Evolutionary conservation across 2,888 invertebrate species (phyloP).

Genomic region (Andrena trimmerana): DNA sequence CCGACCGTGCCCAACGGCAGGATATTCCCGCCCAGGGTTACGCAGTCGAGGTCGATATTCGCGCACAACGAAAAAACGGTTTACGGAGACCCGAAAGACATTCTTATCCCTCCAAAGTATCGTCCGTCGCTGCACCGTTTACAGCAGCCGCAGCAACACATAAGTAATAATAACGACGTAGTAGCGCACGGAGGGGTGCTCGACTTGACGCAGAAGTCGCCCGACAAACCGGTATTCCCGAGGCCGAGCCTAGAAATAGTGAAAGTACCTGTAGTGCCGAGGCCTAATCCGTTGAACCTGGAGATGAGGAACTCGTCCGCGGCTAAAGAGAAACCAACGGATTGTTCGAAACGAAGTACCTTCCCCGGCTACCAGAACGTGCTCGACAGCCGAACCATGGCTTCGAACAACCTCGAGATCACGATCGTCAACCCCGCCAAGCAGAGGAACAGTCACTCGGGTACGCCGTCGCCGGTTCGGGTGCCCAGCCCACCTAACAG

Average conservation of each 20-base stretch:
- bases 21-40: slow-evolving; percentile 86
- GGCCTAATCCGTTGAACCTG: slow-evolving; percentile 85
- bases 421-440: slow-evolving; percentile 88
- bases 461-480: slow-evolving; percentile 55
- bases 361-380: slow-evolving; percentile 79
- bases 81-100: slow-evolving; percentile 91
- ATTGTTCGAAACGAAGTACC: slow-evolving; percentile 71
- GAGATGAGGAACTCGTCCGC: slow-evolving; percentile 83
- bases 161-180: slow-evolving; percentile 73
- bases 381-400: slow-evolving; percentile 86
- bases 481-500: slow-evolving; percentile 70
- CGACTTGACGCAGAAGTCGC: slow-evolving; percentile 88
- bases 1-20: slow-evolving; percentile 77
- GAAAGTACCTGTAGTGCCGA: slow-evolving; percentile 86
- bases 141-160: slow-evolving; percentile 58
- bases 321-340: slow-evolving; percentile 68
- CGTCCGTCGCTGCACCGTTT: slow-evolving; percentile 75
- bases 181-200: slow-evolving; percentile 86
- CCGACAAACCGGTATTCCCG: slow-evolving; percentile 79
- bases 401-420: slow-evolving; percentile 90
- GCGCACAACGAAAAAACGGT: slow-evolving; percentile 88
- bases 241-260: slow-evolving; percentile 87
- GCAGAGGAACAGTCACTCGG: slow-evolving; percentile 60
- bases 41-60: slow-evolving; percentile 89
- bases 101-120: slow-evolving; percentile 86